phyloP scores from a whole-genome alignment of 2,888 invertebrate genomes.

The Mactromeris polynyma region DNA sequence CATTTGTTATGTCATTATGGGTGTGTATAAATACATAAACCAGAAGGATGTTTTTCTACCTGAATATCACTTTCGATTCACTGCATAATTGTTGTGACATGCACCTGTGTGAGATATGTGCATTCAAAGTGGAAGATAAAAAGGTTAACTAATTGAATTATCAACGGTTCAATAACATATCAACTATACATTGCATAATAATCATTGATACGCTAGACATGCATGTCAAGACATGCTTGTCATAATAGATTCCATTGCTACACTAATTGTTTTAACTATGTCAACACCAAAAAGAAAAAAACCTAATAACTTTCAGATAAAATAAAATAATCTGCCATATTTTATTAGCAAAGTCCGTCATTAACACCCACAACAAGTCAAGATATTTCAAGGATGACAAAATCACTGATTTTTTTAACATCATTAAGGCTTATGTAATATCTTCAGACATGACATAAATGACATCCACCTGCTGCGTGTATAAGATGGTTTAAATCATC shows the following conservation, averaged over 20 bases:
- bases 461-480: background rate
- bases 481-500: background rate
- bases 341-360: background rate
- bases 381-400: background rate
- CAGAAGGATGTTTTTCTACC: background rate
- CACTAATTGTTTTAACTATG: background rate
- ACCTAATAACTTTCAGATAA: no score
- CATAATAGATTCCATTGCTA: background rate
- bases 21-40: constrained; percentile 13
- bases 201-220: background rate
- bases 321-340: background rate
- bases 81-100: background rate
- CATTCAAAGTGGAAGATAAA: background rate
- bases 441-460: background rate
- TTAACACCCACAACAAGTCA: background rate
- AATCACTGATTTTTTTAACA: background rate
- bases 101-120: background rate
- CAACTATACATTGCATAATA: no score
- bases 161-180: no score
- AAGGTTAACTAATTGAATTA: background rate
- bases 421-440: background rate
- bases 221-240: background rate
- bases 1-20: constrained; percentile 12
- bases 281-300: background rate
- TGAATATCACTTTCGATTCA: constrained; percentile 5